Conservation (phyloP, 2,113 vertebrate genomes). For the Corvus moneduloides region DNA sequence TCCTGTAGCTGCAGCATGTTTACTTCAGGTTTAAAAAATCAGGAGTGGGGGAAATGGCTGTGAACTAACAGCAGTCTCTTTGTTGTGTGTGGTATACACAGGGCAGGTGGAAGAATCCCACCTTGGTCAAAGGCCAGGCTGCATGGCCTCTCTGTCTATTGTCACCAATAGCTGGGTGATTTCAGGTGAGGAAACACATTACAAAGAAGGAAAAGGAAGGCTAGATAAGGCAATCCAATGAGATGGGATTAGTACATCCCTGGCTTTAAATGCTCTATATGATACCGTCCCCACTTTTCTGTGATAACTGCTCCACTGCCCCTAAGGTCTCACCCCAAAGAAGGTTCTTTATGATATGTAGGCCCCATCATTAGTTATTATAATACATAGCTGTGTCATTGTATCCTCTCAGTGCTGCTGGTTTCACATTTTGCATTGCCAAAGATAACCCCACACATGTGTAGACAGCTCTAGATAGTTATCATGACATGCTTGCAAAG, state of each 20-base stretch:
- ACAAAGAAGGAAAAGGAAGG: not conserved
- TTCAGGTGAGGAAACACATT: fast-evolving
- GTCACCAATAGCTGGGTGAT: not conserved
- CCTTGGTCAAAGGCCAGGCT: not conserved
- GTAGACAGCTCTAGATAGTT: not conserved
- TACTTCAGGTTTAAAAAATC: conserved; percentile 17
- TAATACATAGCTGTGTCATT: not conserved
- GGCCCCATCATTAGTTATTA: not conserved
- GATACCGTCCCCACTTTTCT: not conserved
- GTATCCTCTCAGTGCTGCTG: not conserved
- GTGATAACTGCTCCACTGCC: not conserved
- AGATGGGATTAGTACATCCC: not conserved
- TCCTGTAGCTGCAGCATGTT: not conserved
- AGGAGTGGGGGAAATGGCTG: not conserved
- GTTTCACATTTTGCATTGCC: not conserved
- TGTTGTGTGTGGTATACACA: conserved; percentile 14
- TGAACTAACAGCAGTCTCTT: not conserved
- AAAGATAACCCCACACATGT: not conserved
- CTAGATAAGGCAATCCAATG: fast-evolving
- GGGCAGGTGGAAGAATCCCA: not conserved
- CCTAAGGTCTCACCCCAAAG: not conserved
- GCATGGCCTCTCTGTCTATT: not conserved
- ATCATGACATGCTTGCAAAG: not conserved
- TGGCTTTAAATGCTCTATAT: not conserved
- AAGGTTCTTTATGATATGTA: not conserved